Percentiles rank a stretch among this genome's conserved stretches.
Conservation (phyloP, 2,113 vertebrate genomes). For the Thymallus thymallus region DNA sequence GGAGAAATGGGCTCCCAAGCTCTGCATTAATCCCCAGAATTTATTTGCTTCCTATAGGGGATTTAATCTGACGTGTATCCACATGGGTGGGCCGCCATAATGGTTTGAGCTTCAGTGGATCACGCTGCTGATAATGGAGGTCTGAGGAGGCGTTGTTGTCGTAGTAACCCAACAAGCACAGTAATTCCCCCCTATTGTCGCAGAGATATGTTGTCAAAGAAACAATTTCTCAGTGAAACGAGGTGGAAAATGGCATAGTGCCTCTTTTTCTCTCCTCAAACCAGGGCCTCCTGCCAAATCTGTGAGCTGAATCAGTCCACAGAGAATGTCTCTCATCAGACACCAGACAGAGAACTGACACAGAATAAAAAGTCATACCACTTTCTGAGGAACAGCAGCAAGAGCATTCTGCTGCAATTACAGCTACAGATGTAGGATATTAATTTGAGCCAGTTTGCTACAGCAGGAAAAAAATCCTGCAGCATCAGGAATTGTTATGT, state of each 20-base stretch:
- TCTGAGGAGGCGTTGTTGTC: conserved; percentile 46
- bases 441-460: too few relatives aligned
- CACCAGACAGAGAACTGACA: neutral
- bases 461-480: too few relatives aligned
- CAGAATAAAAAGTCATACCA: too few relatives aligned
- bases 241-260: conserved; percentile 56
- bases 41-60: conserved; percentile 43
- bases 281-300: conserved; percentile 7
- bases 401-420: too few relatives aligned
- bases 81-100: conserved; percentile 63
- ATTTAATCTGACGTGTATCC: conserved; percentile 72
- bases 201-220: conserved; percentile 55
- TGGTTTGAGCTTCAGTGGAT: conserved; percentile 63
- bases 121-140: conserved; percentile 50
- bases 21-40: conserved; percentile 61
- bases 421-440: too few relatives aligned
- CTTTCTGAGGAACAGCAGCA: too few relatives aligned
- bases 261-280: conserved; percentile 11
- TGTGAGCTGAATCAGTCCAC: conserved; percentile 19
- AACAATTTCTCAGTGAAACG: conserved; percentile 66
- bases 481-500: too few relatives aligned
- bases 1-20: conserved; percentile 64
- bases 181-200: conserved; percentile 57
- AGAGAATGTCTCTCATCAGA: neutral
- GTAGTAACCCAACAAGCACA: conserved; percentile 26